Evolutionary conservation across 2,888 invertebrate genomes (phyloP), one percentile per base, ranked within the genome.

Genomic region (Microchrysa polita): DNA sequence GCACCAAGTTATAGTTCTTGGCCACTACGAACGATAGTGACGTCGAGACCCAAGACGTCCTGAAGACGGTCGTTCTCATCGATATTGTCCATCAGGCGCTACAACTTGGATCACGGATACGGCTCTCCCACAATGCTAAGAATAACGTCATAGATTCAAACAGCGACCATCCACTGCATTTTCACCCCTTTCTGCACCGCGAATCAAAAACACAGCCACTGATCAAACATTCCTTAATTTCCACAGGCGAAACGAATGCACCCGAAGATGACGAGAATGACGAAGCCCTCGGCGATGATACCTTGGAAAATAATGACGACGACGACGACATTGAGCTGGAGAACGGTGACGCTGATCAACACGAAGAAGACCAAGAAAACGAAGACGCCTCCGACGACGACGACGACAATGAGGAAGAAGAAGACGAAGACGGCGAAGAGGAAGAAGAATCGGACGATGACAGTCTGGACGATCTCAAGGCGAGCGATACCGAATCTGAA

Each of bases 391-490:
- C 75, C n/a, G 80, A 79, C 18, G 75, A 79, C 9, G 80, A 78
- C 1, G 77, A 77, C 14, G 77, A 79, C 1, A 78, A 79, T 14
- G 79, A 77, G 22, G 81, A 79, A 67, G 80, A 77, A 59, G 81
- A 81, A 1, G 59, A 44, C 20, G 67, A 55, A 20, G 55, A 65
- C 9, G 73, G 48, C n/a, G 60, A 72, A 10, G 72, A 78, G 77
- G 86, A 85, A 40, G 86, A 82, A 7, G 81, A 81, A 40, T 80
- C 80, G 73, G 83, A 82, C 22, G 83, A 81, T 42, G 86, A 86
- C 74, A 81, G 82, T 53, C 77, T 84, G 1, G 82, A 81, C 73
- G 84, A 84, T 75, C 79, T 85, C 0, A 83, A 76, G 40, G 65
- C 67, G 9, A 65, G 65, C 53, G 74, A 75, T 5, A 77, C 79